A percentile compares a stretch with the other conserved stretches of the same genome.
phyloP scores from a whole-genome alignment of 2,797 vertebrate species.

The Ctenosaura bakeri region DNA sequence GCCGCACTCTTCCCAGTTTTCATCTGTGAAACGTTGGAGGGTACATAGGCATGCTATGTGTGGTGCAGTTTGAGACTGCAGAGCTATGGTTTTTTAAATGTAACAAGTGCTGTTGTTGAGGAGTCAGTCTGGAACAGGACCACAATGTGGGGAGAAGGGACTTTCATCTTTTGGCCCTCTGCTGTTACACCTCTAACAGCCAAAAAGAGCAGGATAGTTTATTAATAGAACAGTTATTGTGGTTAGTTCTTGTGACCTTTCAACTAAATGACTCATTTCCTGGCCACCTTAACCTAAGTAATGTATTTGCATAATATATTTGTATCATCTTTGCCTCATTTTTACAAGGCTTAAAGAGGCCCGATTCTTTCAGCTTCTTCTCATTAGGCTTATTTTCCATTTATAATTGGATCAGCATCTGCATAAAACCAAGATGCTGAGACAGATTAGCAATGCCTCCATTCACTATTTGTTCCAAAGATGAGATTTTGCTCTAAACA shows the following conservation, averaged over 20 bases:
- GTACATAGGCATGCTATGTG: not conserved
- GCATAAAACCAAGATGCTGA: constrained; percentile 25
- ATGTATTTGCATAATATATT: not conserved
- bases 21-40: no score
- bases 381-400: constrained; percentile 22
- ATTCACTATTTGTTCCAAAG: not conserved
- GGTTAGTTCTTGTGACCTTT: not conserved
- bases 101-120: not conserved
- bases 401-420: constrained; percentile 57
- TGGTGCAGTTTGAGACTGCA: not conserved
- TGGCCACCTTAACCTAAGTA: not conserved
- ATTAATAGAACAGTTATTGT: not conserved
- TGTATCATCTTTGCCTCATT: not conserved
- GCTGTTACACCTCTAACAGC: not conserved
- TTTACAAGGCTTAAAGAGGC: not conserved
- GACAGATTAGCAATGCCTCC: constrained; percentile 29
- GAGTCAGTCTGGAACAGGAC: not conserved
- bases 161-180: not conserved
- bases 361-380: not conserved
- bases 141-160: no score
- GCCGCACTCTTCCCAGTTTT: no score
- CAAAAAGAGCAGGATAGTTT: not conserved
- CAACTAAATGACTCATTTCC: not conserved
- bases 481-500: constrained; percentile 44
- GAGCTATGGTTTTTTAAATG: not conserved